Conservation (phyloP, 1,140 invertebrate species). For the Pogonognathellus flavescens region DNA sequence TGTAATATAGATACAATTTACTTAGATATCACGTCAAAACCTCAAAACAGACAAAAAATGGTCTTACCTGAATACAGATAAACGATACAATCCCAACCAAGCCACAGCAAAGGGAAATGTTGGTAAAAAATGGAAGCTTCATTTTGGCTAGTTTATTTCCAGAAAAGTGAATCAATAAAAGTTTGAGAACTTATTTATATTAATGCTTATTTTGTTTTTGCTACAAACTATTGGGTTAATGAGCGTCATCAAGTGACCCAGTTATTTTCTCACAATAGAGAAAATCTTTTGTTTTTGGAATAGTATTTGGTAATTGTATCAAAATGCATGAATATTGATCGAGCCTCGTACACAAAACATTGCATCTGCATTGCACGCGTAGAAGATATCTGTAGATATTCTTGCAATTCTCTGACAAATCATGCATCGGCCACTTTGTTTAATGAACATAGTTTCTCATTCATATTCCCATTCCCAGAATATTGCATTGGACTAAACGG, state of each 20-base stretch:
- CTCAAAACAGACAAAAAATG: too few relatives aligned
- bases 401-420: neutral
- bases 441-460: slow-evolving; percentile 1
- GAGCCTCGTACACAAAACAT: too few relatives aligned
- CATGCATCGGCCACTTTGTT: neutral
- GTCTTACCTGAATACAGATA: too few relatives aligned
- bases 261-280: neutral
- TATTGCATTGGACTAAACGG: too few relatives aligned
- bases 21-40: too few relatives aligned
- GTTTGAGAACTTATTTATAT: neutral
- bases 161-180: neutral
- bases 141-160: neutral
- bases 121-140: neutral
- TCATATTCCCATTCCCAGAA: too few relatives aligned
- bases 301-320: neutral
- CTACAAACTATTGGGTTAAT: neutral
- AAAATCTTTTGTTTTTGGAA: neutral
- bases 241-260: neutral
- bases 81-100: neutral
- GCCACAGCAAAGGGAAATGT: neutral
- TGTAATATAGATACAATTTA: too few relatives aligned
- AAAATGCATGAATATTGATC: too few relatives aligned
- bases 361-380: neutral
- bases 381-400: neutral
- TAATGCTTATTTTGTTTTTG: neutral